These are phyloP conservation scores for Rotaria macrura DNA, from an alignment of 2,888 invertebrate species.

Conservation along the genomic window DNA sequence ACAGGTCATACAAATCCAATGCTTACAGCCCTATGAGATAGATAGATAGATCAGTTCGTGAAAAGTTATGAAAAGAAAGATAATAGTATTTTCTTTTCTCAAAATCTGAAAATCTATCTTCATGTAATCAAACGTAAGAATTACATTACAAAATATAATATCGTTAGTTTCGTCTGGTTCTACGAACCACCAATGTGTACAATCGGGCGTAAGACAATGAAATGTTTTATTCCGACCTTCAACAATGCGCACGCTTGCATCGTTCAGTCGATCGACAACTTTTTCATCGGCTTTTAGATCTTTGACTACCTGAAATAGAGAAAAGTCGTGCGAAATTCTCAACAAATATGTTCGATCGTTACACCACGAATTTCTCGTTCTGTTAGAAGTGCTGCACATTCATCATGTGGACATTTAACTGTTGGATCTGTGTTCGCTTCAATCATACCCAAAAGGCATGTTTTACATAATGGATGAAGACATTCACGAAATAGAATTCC, in stretches of 20 bases:
- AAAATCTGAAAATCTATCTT: no score
- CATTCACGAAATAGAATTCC: conserved; percentile 74
- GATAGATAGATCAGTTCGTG: neutral
- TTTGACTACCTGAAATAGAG: neutral
- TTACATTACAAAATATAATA: neutral
- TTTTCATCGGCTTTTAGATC: neutral
- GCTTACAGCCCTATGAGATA: conserved; percentile 63
- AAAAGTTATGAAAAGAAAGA: no score
- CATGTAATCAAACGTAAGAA: no score
- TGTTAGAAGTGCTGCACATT: neutral
- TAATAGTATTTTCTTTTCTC: neutral
- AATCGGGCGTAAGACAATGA: conserved; percentile 18
- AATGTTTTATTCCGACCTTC: conserved; percentile 6
- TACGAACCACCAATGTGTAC: conserved; percentile 17
- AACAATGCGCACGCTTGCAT: neutral
- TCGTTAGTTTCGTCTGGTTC: neutral
- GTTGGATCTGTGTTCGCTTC: neutral
- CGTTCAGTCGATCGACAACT: neutral
- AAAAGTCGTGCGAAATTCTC: neutral
- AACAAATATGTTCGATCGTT: neutral
- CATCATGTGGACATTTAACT: conserved; percentile 25
- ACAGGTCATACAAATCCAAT: conserved; percentile 72
- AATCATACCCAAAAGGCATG: neutral
- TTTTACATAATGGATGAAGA: conserved; percentile 68
- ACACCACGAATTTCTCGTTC: conserved; percentile 33